Base-by-base conservation (phyloP, 1,140 invertebrate genomes). In the Drosophila sproati region DNA sequence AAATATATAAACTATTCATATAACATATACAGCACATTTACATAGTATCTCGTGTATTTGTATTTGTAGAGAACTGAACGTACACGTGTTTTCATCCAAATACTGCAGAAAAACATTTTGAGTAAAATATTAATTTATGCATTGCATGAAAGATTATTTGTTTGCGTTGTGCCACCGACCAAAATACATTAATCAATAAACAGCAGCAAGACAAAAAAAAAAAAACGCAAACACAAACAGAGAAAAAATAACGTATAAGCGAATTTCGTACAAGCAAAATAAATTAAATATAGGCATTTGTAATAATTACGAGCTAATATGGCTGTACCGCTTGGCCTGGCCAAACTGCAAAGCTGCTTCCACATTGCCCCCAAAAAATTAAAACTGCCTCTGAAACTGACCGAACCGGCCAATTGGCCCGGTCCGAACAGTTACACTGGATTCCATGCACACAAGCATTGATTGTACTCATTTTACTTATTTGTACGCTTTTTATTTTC, bases 101-200 rank as follows among this genome's bases (percentile, higher is more conserved):
- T 7, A 29, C 10, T 37, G 43, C 10, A 51, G 29, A 83, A 73
- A 71, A 37, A 4, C 43, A 72, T 50, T 75, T 74, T 55, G 62
- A 82, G 66, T 68, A 32, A 71, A 80, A 69, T 80, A 68, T 69
- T 57, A 80, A 80, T 77, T 80, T 88, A 87, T 80, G 70, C 45
- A 52, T 73, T 79, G 69, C 50, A 29, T 63, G 50, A 72, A 73
- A 63, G 43, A 59, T 60, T 73, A 73, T 79, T 88, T 87, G 64
- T 86, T 87, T 76, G 56, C 32, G 43, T 54, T 72, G 47, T 69
- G 71, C 68, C 67, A 69, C 56, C 55, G 55, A 20, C 50, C 39
- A 73, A 70, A 66, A 39, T 47, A 77, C 73, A 77, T 80, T 80
- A 82, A 77, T 82, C 83, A 88, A 80, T 82, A 70, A 82, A 86